Percentiles rank a stretch among this genome's conserved stretches.
Conservation (phyloP, 2,888 invertebrate species). For the Tanytarsus gracilentus region DNA sequence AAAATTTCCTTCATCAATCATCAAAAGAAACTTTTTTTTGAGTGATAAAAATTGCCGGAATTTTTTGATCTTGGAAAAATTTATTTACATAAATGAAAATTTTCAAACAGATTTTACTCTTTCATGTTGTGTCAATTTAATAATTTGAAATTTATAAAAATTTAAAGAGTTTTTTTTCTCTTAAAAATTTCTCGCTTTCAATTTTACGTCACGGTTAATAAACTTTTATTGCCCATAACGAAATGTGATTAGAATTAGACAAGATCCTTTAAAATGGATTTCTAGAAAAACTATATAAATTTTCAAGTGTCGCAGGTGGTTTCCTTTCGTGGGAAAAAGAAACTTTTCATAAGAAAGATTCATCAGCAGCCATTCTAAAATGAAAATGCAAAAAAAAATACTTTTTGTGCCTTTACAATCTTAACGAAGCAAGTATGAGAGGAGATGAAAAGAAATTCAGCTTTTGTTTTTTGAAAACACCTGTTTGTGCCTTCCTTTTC, state of each 20-base stretch:
- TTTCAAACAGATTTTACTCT: too few species aligned
- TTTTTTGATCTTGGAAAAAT: too few species aligned
- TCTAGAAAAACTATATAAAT: not conserved
- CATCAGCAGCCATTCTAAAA: not conserved
- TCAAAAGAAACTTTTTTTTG: too few species aligned
- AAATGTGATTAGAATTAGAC: not conserved
- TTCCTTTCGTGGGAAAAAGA: slow-evolving; percentile 15
- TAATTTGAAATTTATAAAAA: too few species aligned
- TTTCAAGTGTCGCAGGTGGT: slow-evolving; percentile 23
- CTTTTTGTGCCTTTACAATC: not conserved
- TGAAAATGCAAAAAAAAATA: not conserved
- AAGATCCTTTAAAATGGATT: not conserved
- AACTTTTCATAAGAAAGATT: not conserved
- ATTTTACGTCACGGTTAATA: slow-evolving; percentile 13
- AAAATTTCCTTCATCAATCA: too few species aligned
- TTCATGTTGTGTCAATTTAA: too few species aligned
- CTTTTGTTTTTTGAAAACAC: slow-evolving; percentile 20
- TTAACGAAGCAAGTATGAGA: not conserved
- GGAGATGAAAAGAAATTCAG: not conserved
- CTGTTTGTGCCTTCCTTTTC: slow-evolving; percentile 12
- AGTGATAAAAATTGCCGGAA: too few species aligned
- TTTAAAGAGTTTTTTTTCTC: slow-evolving; percentile 9
- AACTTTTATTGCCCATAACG: slow-evolving; percentile 19
- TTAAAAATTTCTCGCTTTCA: slow-evolving; percentile 3
- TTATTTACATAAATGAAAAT: too few species aligned